These are phyloP conservation scores for Drosophila aff. DNA, from an alignment of 1,140 invertebrate genomes.

Conservation along the genomic window DNA sequence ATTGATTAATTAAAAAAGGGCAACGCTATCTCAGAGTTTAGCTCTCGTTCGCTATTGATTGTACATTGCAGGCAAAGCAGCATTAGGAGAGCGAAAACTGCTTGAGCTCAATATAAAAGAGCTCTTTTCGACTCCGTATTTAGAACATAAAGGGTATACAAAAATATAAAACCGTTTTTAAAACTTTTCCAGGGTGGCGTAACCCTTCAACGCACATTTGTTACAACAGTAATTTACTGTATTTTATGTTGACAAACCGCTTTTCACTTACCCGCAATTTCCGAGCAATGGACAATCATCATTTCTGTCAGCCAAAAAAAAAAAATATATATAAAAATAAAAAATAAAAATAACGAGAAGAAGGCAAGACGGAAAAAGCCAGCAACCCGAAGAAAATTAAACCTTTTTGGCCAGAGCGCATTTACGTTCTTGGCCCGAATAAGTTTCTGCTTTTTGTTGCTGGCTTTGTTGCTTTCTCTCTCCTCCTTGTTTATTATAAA, in stretches of 20 bases:
- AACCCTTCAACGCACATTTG: slow-evolving; percentile 7
- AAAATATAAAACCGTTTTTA: background rate
- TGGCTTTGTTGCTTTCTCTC: slow-evolving; percentile 17
- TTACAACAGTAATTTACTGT: slow-evolving; percentile 12
- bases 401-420: slow-evolving; percentile 39
- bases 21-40: background rate
- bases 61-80: too few relatives aligned
- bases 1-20: background rate
- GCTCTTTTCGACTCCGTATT: too few relatives aligned
- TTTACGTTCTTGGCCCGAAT: slow-evolving; percentile 73
- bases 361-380: background rate
- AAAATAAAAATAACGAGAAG: slow-evolving; percentile 7
- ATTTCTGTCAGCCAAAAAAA: slow-evolving; percentile 42
- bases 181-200: background rate
- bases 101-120: too few relatives aligned
- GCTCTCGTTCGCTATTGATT: background rate
- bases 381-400: slow-evolving; percentile 11
- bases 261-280: slow-evolving; percentile 58
- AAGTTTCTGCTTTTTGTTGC: slow-evolving; percentile 22
- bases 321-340: background rate
- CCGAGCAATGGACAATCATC: slow-evolving; percentile 39
- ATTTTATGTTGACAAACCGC: slow-evolving; percentile 47
- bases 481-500: slow-evolving; percentile 65
- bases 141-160: too few relatives aligned
- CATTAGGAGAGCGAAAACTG: too few relatives aligned